These are phyloP conservation scores for Arctopsyche grandis DNA, from an alignment of 1,140 invertebrate species.

Conservation along the genomic window DNA sequence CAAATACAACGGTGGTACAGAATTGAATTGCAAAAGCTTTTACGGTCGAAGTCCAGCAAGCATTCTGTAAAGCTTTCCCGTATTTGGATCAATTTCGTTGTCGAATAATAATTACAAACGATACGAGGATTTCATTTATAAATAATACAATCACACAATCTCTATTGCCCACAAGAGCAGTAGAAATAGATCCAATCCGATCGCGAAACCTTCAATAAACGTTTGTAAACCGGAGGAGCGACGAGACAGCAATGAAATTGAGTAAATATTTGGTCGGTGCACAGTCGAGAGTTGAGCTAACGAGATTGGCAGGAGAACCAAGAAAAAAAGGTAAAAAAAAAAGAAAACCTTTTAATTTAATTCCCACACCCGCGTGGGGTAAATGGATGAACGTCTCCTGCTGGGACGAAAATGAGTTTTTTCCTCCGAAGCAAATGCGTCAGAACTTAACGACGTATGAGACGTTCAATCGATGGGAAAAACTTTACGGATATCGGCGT, in stretches of 20 bases:
- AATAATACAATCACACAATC: too few species aligned
- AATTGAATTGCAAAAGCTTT: too few species aligned
- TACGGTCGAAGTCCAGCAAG: too few species aligned
- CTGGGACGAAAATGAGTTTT: slow-evolving; percentile 19
- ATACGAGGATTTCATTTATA: too few species aligned
- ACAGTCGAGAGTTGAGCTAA: not conserved
- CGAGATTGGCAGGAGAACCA: not conserved
- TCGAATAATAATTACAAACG: too few species aligned
- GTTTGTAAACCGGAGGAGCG: not conserved
- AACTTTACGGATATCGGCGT: not conserved
- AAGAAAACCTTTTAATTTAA: slow-evolving; percentile 16
- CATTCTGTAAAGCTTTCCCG: too few species aligned
- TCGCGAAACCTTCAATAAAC: not conserved
- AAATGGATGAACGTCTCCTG: slow-evolving; percentile 9
- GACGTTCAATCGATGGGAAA: not conserved
- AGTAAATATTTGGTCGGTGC: slow-evolving; percentile 15
- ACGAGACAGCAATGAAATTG: not conserved
- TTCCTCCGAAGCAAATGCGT: not conserved
- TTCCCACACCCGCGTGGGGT: not conserved
- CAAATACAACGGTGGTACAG: too few species aligned
- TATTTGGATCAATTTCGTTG: too few species aligned
- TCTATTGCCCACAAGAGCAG: not conserved
- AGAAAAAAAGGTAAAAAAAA: not conserved
- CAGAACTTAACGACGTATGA: not conserved
- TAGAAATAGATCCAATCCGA: not conserved